These are phyloP conservation scores for Helarctos malayanus DNA, from an alignment of 2,797 vertebrate genomes.

Conservation along the genomic window DNA sequence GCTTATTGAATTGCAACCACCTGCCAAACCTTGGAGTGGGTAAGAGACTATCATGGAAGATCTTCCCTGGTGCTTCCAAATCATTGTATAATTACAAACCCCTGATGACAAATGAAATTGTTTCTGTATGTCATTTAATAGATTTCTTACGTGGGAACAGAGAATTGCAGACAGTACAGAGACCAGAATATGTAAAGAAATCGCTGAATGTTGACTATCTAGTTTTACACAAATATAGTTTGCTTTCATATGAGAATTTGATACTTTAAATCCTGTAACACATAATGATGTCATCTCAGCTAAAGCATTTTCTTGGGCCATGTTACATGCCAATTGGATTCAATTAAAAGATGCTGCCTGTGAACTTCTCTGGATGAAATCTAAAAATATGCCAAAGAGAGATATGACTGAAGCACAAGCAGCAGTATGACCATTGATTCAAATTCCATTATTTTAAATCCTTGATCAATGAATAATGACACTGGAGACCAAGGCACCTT, in stretches of 20 bases:
- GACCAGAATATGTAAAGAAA: not conserved
- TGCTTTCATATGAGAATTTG: not conserved
- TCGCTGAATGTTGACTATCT: not conserved
- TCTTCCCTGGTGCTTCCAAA: not conserved
- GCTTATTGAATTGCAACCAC: not conserved
- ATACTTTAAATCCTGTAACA: not conserved
- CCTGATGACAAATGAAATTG: not conserved
- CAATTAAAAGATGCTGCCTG: not conserved
- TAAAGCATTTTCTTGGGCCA: not conserved
- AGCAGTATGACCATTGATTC: not conserved
- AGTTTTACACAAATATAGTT: not conserved
- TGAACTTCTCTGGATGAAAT: not conserved
- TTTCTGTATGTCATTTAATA: not conserved
- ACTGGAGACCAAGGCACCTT: not conserved
- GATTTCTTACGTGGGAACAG: not conserved
- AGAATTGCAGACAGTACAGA: not conserved
- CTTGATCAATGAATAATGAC: not conserved
- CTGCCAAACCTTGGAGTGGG: not conserved
- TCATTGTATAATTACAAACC: not conserved
- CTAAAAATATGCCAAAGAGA: not conserved
- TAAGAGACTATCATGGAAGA: not conserved
- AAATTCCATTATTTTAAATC: not conserved
- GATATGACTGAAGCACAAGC: not conserved
- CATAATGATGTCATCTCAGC: not conserved
- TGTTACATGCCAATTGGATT: not conserved